A percentile compares a stretch with the other conserved stretches of the same genome.
Conservation (phyloP, 2,113 vertebrate genomes). For the Fulica atra region DNA sequence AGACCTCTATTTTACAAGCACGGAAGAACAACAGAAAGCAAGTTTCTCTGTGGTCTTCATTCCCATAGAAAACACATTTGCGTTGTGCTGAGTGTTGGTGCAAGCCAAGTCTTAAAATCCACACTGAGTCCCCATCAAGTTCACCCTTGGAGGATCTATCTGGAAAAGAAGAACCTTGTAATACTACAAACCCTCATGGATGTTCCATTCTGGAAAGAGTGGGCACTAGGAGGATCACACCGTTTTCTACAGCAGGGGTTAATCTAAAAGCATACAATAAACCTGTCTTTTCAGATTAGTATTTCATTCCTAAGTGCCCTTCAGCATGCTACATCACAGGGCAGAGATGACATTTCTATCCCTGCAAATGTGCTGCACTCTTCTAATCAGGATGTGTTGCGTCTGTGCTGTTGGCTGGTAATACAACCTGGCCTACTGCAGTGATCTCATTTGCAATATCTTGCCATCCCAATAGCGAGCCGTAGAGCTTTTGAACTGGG, state of each 20-base stretch:
- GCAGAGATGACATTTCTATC: slow-evolving; percentile 15
- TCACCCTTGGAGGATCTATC: background rate
- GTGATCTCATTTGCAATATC: background rate
- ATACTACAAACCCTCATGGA: background rate
- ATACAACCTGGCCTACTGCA: background rate
- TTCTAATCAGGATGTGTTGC: slow-evolving; percentile 13
- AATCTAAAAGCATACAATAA: background rate
- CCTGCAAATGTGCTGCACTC: background rate
- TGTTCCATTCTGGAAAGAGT: background rate
- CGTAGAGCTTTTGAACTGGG: background rate
- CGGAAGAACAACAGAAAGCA: background rate
- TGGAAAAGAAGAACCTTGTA: background rate
- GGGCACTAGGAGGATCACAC: background rate
- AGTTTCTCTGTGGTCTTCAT: background rate
- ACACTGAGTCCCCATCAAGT: accelerated
- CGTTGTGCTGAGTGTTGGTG: background rate
- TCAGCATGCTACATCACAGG: slow-evolving; percentile 5
- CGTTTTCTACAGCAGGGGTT: background rate
- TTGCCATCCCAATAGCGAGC: background rate
- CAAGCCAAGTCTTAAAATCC: background rate
- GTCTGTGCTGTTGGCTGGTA: background rate
- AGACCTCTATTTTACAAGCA: background rate
- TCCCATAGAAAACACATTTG: background rate
- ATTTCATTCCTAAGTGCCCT: slow-evolving; percentile 1
- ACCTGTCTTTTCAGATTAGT: background rate